These are phyloP conservation scores for Gymnarchus niloticus DNA, from an alignment of 2,113 vertebrate species.

Conservation along the genomic window DNA sequence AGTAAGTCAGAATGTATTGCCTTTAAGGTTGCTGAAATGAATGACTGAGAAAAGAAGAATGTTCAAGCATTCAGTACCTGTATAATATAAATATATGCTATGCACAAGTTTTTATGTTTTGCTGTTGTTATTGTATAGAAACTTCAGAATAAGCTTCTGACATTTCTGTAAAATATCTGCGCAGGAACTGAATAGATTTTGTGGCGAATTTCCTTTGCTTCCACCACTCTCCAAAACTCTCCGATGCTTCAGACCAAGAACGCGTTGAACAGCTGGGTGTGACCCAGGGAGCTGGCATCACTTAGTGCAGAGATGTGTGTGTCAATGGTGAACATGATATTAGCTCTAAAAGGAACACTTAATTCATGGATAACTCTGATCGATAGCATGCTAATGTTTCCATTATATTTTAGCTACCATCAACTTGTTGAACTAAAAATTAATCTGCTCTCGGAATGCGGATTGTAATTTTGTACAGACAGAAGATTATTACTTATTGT, in stretches of 20 bases:
- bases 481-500: not conserved
- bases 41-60: no score
- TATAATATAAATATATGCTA: not conserved
- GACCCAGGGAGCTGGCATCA: not conserved
- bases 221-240: not conserved
- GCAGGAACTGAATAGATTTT: not conserved
- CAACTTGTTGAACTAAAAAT: not conserved
- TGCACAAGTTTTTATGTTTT: not conserved
- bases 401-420: not conserved
- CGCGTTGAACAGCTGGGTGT: not conserved
- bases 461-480: not conserved
- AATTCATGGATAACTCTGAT: not conserved
- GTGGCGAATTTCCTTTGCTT: not conserved
- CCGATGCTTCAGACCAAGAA: not conserved
- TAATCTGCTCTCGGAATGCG: not conserved
- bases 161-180: not conserved
- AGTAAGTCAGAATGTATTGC: not conserved
- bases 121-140: not conserved
- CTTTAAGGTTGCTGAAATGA: not conserved
- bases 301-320: not conserved
- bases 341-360: not conserved
- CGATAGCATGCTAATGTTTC: not conserved
- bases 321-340: not conserved
- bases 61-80: no score
- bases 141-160: not conserved